phyloP scores from a whole-genome alignment of 2,797 vertebrate species.

The Scomberomorus guttatus region DNA sequence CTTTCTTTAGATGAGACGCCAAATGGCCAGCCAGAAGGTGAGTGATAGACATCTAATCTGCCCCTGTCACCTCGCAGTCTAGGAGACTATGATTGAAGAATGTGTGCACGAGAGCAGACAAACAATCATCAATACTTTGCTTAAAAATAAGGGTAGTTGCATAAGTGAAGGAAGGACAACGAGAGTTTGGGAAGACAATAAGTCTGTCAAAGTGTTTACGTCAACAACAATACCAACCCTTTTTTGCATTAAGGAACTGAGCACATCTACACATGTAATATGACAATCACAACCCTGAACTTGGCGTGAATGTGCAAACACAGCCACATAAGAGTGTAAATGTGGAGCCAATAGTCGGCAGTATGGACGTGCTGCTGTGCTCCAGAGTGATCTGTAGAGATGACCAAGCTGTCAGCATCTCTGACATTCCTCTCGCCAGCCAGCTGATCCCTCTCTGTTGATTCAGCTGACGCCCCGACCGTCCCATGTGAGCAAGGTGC shows the following conservation, averaged over 20 bases:
- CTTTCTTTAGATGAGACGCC: conserved; percentile 79
- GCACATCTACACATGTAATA: conserved; percentile 30
- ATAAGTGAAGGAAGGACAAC: background rate
- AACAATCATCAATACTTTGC: background rate
- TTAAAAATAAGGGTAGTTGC: background rate
- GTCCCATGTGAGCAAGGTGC: conserved; percentile 68
- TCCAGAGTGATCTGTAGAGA: conserved; percentile 48
- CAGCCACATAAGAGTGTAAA: conserved; percentile 59
- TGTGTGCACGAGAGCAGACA: background rate
- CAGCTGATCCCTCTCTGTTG: conserved; percentile 83
- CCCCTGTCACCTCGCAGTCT: conserved; percentile 30
- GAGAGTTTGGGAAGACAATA: background rate
- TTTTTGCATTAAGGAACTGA: conserved; percentile 2
- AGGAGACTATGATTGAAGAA: conserved; percentile 23
- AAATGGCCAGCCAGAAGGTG: conserved; percentile 85
- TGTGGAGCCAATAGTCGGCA: conserved; percentile 60
- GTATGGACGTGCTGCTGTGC: conserved; percentile 57
- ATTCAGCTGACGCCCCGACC: conserved; percentile 80
- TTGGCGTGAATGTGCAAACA: conserved; percentile 70
- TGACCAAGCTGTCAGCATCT: conserved; percentile 65
- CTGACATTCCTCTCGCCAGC: conserved; percentile 72
- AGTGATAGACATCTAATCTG: conserved; percentile 66
- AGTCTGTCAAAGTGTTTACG: background rate
- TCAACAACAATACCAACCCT: conserved; percentile 2
- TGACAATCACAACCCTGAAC: conserved; percentile 22